Conservation (phyloP, 2,797 vertebrate genomes). For the Thripadectes ignobilis region DNA sequence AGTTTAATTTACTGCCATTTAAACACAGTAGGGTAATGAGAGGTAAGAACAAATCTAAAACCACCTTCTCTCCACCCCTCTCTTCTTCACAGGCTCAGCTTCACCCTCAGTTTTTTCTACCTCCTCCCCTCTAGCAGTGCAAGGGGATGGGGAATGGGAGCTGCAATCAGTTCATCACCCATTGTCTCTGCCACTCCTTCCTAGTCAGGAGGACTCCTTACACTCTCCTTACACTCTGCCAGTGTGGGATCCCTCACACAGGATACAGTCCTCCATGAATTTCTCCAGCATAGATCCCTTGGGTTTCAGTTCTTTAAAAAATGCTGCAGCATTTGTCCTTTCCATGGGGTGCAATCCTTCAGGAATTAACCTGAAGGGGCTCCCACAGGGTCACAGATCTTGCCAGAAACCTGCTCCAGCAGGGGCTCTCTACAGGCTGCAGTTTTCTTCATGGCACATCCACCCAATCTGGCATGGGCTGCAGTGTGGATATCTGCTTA, state of each 20-base stretch:
- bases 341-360: background rate
- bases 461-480: background rate
- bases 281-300: background rate
- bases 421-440: background rate
- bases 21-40: background rate
- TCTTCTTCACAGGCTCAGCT: background rate
- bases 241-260: background rate
- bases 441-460: background rate
- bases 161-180: fast-evolving
- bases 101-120: background rate
- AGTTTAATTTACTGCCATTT: background rate
- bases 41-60: background rate
- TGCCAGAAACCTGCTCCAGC: background rate
- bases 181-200: background rate
- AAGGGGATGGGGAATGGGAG: background rate
- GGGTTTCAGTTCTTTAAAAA: background rate
- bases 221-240: background rate
- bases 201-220: fast-evolving
- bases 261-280: background rate
- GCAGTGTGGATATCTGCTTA: fast-evolving
- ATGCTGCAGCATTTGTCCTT: background rate
- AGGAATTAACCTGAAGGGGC: background rate
- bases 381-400: background rate
- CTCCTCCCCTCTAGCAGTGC: background rate
- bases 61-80: background rate